Percentiles rank a stretch among this genome's conserved stretches.
phyloP scores from a whole-genome alignment of 2,888 invertebrate species.

The Antheraea yamamai region DNA sequence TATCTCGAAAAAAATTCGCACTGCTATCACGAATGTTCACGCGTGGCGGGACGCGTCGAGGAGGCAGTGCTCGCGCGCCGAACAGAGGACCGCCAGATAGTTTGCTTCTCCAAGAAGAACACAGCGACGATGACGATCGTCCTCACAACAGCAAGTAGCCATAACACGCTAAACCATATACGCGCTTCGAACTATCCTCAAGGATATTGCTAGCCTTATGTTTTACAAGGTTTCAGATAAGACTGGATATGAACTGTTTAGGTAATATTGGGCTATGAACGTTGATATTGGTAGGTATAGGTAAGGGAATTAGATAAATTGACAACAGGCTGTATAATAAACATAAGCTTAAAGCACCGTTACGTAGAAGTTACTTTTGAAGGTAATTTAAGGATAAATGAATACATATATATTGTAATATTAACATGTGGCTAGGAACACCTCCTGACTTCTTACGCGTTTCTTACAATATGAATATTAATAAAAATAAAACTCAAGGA shows the following conservation, averaged over 20 bases:
- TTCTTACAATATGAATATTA: no score
- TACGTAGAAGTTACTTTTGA: not conserved
- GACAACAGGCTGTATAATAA: slow-evolving; percentile 9
- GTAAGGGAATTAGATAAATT: slow-evolving; percentile 12
- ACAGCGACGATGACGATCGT: slow-evolving; percentile 83
- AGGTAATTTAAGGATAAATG: not conserved
- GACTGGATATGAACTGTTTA: slow-evolving; percentile 68
- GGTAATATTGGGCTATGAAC: slow-evolving; percentile 52
- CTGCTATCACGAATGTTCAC: slow-evolving; percentile 90
- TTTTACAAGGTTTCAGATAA: slow-evolving; percentile 68
- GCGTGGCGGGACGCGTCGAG: slow-evolving; percentile 82
- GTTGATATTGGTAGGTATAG: slow-evolving; percentile 38
- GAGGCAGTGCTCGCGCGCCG: slow-evolving; percentile 62
- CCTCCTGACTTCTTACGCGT: no score
- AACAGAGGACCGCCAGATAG: slow-evolving; percentile 81
- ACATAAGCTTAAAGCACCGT: not conserved
- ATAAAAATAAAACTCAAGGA: no score
- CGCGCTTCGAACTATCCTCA: slow-evolving; percentile 10
- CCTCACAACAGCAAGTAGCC: slow-evolving; percentile 55
- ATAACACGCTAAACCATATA: slow-evolving; percentile 24
- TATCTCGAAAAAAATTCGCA: slow-evolving; percentile 90
- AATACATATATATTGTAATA: no score
- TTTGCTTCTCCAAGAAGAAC: slow-evolving; percentile 83
- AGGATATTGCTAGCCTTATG: slow-evolving; percentile 39
- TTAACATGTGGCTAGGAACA: no score